Evolutionary conservation across 1,140 invertebrate species (phyloP).

Genomic region (Dinoponera quadriceps): DNA sequence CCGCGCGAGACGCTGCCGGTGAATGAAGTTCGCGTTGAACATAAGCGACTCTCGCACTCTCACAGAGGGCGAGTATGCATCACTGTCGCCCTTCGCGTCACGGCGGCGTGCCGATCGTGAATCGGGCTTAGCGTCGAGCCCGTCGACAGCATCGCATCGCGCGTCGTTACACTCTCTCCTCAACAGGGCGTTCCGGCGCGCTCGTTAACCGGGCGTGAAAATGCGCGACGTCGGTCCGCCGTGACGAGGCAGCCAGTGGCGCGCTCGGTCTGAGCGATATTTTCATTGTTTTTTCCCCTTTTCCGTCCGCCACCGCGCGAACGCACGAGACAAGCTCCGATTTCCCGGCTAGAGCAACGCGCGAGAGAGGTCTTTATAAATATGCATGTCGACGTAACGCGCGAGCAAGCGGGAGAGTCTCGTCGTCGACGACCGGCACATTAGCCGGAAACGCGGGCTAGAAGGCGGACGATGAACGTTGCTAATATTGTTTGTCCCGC

Average conservation of each 20-base stretch:
- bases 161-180: slow-evolving; percentile 55
- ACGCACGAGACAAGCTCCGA: slow-evolving; percentile 50
- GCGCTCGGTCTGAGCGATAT: slow-evolving; percentile 53
- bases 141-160: slow-evolving; percentile 36
- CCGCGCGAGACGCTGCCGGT: not conserved
- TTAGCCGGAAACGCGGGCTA: slow-evolving; percentile 18
- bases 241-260: slow-evolving; percentile 33
- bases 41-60: slow-evolving; percentile 3
- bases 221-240: slow-evolving; percentile 40
- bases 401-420: not conserved
- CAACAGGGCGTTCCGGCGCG: slow-evolving; percentile 42
- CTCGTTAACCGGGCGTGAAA: slow-evolving; percentile 54
- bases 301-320: not conserved
- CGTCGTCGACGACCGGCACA: not conserved
- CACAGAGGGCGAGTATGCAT: too few species aligned
- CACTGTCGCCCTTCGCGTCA: not conserved
- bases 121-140: slow-evolving; percentile 30
- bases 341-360: slow-evolving; percentile 63
- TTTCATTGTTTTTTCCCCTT: slow-evolving; percentile 74
- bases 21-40: not conserved
- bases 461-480: slow-evolving; percentile 27
- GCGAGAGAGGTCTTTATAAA: slow-evolving; percentile 66
- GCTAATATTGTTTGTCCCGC: slow-evolving; percentile 30
- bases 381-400: slow-evolving; percentile 72
- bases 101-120: slow-evolving; percentile 14